Evolutionary conservation across 2,113 vertebrate species (phyloP).

Genomic region (Phalacrocorax brasilianus): DNA sequence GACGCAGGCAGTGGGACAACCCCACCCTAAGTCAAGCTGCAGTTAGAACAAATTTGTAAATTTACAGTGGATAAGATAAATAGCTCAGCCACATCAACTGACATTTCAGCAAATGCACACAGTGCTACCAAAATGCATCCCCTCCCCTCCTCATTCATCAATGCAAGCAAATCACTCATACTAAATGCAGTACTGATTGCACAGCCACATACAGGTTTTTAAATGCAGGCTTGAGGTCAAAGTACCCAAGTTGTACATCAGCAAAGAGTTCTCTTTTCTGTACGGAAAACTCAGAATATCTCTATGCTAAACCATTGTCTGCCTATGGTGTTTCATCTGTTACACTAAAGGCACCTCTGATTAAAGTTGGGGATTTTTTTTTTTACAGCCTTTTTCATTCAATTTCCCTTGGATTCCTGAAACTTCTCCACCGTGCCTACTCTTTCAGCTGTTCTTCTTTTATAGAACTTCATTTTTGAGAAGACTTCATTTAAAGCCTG

Average conservation of each 20-base stretch:
- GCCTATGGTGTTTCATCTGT: background rate
- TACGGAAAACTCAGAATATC: background rate
- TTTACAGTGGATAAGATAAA: background rate
- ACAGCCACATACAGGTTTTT: background rate
- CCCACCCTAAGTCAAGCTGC: background rate
- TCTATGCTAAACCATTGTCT: background rate
- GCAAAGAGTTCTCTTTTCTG: background rate
- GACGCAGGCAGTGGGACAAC: background rate
- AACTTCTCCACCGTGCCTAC: background rate
- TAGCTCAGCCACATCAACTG: background rate
- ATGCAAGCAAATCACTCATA: background rate
- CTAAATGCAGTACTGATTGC: too few species aligned
- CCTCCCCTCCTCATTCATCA: background rate
- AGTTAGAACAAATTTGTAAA: rapidly evolving
- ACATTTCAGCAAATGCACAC: rapidly evolving
- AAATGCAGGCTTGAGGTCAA: background rate
- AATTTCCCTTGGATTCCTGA: background rate
- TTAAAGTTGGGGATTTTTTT: background rate
- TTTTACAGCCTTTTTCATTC: background rate
- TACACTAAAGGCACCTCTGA: background rate
- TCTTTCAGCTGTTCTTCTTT: background rate
- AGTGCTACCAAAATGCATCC: background rate
- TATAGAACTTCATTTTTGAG: background rate
- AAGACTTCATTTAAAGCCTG: background rate
- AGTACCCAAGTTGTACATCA: background rate